A percentile compares a stretch with the other conserved stretches of the same genome.
Conservation (phyloP, 92 coral and sea anemone species). For the Hydrozoanthus gracilis region DNA sequence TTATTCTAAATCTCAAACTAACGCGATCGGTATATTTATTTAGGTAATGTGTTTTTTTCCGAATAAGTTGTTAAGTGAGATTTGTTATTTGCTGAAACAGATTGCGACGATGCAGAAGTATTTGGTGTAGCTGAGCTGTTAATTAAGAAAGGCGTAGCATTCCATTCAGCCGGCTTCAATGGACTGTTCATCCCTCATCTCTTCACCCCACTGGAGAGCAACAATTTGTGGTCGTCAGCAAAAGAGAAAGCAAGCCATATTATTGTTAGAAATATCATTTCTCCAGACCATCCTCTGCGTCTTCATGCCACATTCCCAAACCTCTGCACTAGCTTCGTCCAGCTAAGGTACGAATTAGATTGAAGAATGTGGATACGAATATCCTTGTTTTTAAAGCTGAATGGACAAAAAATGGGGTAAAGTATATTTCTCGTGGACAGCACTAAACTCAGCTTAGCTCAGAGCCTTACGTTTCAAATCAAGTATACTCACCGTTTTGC, state of each 20-base stretch:
- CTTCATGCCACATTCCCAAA: background rate
- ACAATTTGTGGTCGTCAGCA: background rate
- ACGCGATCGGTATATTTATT: too few relatives aligned
- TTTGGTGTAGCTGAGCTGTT: background rate
- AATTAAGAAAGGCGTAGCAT: slow-evolving; percentile 7
- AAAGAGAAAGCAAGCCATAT: background rate
- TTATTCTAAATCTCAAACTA: too few relatives aligned
- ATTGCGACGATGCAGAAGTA: background rate
- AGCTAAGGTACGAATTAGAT: too few relatives aligned
- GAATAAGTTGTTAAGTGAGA: too few relatives aligned
- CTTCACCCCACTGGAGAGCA: background rate
- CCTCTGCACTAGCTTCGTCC: background rate
- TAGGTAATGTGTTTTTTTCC: too few relatives aligned
- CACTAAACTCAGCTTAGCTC: too few relatives aligned
- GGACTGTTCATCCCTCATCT: background rate
- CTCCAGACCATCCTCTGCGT: background rate
- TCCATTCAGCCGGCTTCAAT: background rate
- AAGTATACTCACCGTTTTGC: too few relatives aligned
- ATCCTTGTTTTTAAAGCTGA: too few relatives aligned
- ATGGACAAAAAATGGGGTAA: too few relatives aligned
- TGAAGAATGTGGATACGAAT: too few relatives aligned
- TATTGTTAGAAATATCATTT: slow-evolving; percentile 4
- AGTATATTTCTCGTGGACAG: too few relatives aligned
- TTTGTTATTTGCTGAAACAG: background rate
- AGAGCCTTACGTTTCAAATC: too few relatives aligned